Conservation (phyloP, 1,140 invertebrate species). For the Eufriesea mexicana region DNA sequence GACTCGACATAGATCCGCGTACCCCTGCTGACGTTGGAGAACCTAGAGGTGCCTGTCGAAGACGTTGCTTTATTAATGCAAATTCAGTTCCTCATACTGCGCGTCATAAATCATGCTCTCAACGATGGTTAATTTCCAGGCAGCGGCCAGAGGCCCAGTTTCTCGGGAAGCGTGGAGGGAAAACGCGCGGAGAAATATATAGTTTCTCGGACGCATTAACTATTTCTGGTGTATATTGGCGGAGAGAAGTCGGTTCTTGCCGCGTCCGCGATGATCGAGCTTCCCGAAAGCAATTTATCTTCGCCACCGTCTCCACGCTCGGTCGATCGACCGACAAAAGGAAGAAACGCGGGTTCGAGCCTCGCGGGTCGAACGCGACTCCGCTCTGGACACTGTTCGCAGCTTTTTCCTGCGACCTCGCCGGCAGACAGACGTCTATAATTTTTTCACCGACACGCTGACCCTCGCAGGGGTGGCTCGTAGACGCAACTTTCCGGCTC, state of each 20-base stretch:
- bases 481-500: not conserved
- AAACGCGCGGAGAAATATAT: constrained; percentile 25
- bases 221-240: constrained; percentile 23
- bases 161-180: not conserved
- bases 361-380: not conserved
- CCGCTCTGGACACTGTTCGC: not conserved
- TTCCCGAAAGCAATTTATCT: constrained; percentile 30
- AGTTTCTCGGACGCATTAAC: constrained; percentile 27
- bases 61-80: not conserved
- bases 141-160: not conserved
- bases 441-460: constrained; percentile 14
- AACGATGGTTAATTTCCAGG: not conserved
- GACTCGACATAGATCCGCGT: not conserved
- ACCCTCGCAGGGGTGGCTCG: not conserved
- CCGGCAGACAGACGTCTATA: not conserved
- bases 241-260: constrained; percentile 28
- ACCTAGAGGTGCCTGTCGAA: too few relatives aligned
- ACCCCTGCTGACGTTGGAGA: not conserved
- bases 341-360: constrained; percentile 5
- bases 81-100: too few relatives aligned
- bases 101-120: not conserved
- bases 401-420: not conserved
- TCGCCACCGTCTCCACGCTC: not conserved
- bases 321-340: constrained; percentile 4
- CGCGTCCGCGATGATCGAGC: constrained; percentile 15